Evolutionary conservation across 2,888 invertebrate genomes (phyloP), one percentile per base, ranked within the genome.

Genomic region (Agonum fuliginosum): DNA sequence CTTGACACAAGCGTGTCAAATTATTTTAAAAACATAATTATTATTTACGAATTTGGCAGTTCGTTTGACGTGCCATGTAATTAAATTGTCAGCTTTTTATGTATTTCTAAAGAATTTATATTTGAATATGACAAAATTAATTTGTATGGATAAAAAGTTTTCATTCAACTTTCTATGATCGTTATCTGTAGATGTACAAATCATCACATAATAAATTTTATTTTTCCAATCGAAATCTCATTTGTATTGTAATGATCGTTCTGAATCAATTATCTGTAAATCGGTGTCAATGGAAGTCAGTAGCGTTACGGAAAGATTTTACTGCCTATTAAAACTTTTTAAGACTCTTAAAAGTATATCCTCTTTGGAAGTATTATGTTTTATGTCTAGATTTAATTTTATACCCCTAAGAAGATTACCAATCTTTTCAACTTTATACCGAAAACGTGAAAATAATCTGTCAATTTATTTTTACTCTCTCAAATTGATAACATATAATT

Each of bases 321-420:
- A 58, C 19, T 48, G 10, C 8, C 48, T 48, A 3, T 6, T 48
- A 17, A 48, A 27, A 58, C 22, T 22, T 22, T n/a, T 51, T 51
- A 51, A 51, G 22, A 51, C 51, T 51, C 22, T 51, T 51, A 51
- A 51, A 51, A 12, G n/a, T 8, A 2, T 51, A n/a, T n/a, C 51
- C 22, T 51, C 22, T 51, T 51, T 51, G 12, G n/a, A 51, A n/a
- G n/a, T 22, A 51, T 51, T 51, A 51, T 51, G 51, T 51, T 14
- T 51, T 51, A 51, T 51, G 51, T 51, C 43, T 14, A 22, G 20
- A 3, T 51, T n/a, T 51, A 20, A 51, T 51, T 22, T 51, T 20
- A 48, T 22, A 51, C 20, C 10, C 19, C 14, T 51, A 20, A 51
- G 51, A 51, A 51, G 51, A 19, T 51, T 51, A 22, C 51, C 4